phyloP scores from a whole-genome alignment of 2,888 invertebrate genomes.

The Acanthosepion esculentum region DNA sequence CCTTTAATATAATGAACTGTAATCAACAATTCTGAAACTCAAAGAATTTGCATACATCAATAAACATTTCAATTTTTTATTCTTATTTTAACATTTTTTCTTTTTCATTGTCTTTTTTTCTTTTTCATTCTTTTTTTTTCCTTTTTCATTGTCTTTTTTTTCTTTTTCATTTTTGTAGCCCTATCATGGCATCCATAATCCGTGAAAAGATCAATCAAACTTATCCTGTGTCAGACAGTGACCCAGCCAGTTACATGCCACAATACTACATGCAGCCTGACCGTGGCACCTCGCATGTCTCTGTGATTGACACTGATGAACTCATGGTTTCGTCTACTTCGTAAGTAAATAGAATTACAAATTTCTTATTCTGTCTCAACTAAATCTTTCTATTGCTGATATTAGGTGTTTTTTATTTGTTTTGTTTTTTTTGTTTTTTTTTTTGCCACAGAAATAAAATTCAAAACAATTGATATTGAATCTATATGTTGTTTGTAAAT shows the following conservation, averaged over 20 bases:
- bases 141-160: not conserved
- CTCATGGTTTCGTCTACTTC: slow-evolving; percentile 70
- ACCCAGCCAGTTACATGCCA: slow-evolving; percentile 49
- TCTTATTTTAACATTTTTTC: not conserved
- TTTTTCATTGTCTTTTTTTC: not conserved
- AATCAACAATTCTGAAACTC: too few relatives aligned
- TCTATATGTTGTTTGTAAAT: too few relatives aligned
- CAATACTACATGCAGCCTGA: slow-evolving; percentile 51
- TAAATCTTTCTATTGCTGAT: not conserved
- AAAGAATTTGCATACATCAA: too few relatives aligned
- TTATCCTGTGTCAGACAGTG: slow-evolving; percentile 52
- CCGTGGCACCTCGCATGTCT: slow-evolving; percentile 69
- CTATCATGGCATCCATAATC: slow-evolving; percentile 51
- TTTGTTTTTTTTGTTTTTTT: too few relatives aligned
- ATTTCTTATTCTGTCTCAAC: not conserved
- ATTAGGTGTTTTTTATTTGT: not conserved
- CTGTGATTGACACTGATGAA: slow-evolving; percentile 71
- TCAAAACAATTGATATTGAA: too few relatives aligned
- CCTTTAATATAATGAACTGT: too few relatives aligned
- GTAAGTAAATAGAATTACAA: slow-evolving; percentile 63
- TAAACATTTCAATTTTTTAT: not conserved
- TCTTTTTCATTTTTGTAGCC: not conserved
- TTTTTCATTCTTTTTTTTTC: not conserved
- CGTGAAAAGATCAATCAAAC: slow-evolving; percentile 57
- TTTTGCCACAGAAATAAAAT: too few relatives aligned